These are phyloP conservation scores for Chymomyza amoena DNA, from an alignment of 2,888 invertebrate species.

Conservation along the genomic window DNA sequence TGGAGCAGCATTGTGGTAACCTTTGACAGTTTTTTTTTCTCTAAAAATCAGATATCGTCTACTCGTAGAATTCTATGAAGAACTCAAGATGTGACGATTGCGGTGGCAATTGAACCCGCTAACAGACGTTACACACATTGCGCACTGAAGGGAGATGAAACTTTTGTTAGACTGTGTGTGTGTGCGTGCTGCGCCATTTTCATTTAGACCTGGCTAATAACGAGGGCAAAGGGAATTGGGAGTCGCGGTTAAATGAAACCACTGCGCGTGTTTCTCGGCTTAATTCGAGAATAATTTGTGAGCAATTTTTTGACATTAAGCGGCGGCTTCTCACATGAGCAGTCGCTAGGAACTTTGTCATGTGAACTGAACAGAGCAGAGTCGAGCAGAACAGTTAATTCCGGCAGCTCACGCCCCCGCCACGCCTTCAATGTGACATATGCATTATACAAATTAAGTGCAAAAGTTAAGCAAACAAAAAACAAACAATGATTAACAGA, in stretches of 20 bases:
- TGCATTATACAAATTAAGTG: slow-evolving; percentile 61
- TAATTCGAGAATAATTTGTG: slow-evolving; percentile 40
- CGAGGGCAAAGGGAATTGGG: background rate
- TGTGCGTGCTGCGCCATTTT: background rate
- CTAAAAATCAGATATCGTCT: too few species aligned
- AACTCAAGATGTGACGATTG: too few species aligned
- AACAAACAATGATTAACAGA: background rate
- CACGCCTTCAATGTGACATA: slow-evolving; percentile 25
- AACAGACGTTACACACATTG: too few species aligned
- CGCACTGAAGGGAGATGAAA: background rate
- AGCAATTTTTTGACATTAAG: slow-evolving; percentile 30
- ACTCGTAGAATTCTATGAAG: too few species aligned
- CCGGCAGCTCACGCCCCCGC: background rate
- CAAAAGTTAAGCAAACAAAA: slow-evolving; percentile 27
- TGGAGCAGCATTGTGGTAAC: too few species aligned
- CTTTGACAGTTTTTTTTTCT: too few species aligned
- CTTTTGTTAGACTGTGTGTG: slow-evolving; percentile 31
- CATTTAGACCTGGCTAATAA: background rate
- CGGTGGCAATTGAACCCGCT: too few species aligned
- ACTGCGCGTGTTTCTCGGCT: slow-evolving; percentile 31
- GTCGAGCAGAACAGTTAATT: background rate
- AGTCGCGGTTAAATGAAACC: background rate
- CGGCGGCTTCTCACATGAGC: slow-evolving; percentile 6
- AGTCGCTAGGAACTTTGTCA: slow-evolving; percentile 37
- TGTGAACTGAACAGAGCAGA: slow-evolving; percentile 33